Percentiles rank a stretch among this genome's conserved stretches.
Evolutionary conservation across 2,797 vertebrate genomes (phyloP).

Genomic region (Gymnothorax javanicus): DNA sequence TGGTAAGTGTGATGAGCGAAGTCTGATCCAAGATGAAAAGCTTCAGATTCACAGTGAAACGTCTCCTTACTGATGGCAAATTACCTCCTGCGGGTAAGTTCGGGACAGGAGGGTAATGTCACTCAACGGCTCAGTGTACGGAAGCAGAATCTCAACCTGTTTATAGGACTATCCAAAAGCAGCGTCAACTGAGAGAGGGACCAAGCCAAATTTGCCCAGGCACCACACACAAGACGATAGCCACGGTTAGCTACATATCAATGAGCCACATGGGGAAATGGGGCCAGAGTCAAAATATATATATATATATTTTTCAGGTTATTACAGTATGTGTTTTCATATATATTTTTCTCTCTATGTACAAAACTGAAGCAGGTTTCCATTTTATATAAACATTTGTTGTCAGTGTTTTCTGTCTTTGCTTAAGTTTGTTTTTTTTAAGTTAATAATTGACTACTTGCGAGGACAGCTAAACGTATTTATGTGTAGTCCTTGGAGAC

Average conservation of each 20-base stretch:
- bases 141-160: background rate
- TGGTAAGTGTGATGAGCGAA: constrained; percentile 23
- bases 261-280: background rate
- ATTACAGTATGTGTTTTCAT: background rate
- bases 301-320: background rate
- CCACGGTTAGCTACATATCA: background rate
- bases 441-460: no score
- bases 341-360: background rate
- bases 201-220: background rate
- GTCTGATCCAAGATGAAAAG: constrained; percentile 20
- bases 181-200: constrained; percentile 30
- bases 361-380: background rate
- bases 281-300: background rate
- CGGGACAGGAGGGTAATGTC: background rate
- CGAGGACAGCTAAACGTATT: constrained; percentile 31
- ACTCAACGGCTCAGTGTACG: background rate
- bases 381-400: background rate
- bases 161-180: constrained; percentile 35
- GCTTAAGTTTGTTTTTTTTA: no score
- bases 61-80: constrained; percentile 31
- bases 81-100: constrained; percentile 16
- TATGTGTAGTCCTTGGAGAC: constrained; percentile 90
- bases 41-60: constrained; percentile 39
- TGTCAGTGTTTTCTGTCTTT: background rate
- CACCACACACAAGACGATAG: background rate